Conservation (phyloP, 2,797 vertebrate genomes). For the Lutjanus campechanus region DNA sequence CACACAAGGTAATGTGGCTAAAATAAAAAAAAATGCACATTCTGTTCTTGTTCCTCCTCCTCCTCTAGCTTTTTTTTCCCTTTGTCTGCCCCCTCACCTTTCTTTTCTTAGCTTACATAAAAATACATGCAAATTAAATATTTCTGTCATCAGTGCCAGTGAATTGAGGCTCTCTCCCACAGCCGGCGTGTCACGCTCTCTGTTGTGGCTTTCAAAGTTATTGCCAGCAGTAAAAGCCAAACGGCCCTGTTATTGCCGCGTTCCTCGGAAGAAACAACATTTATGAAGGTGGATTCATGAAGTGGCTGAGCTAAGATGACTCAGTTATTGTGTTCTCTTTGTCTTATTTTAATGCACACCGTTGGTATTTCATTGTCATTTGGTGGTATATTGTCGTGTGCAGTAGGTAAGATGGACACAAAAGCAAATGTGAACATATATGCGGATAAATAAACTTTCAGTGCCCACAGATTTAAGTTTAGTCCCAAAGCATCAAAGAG, state of each 20-base stretch:
- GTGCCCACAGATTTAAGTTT: no score
- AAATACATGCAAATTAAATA: constrained; percentile 61
- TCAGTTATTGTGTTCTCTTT: constrained; percentile 21
- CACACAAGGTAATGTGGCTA: constrained; percentile 1
- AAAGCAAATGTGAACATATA: background rate
- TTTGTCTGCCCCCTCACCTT: constrained; percentile 50
- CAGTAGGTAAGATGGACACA: background rate
- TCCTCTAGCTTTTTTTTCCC: background rate
- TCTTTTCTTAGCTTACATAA: constrained; percentile 50
- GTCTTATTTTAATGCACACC: constrained; percentile 15
- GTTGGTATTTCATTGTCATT: constrained; percentile 4
- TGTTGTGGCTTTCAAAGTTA: constrained; percentile 57
- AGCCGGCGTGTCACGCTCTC: constrained; percentile 33
- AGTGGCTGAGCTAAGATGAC: constrained; percentile 25
- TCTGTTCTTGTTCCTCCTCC: constrained; percentile 19
- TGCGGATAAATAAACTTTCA: background rate
- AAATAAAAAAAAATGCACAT: constrained; percentile 24
- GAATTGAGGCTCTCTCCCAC: constrained; percentile 26
- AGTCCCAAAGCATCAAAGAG: no score
- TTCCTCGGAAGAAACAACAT: constrained; percentile 39
- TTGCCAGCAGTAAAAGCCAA: constrained; percentile 57
- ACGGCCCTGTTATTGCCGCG: constrained; percentile 40
- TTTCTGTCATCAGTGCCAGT: constrained; percentile 25
- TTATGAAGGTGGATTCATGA: constrained; percentile 43
- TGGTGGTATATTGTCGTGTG: background rate